Conservation (phyloP, 2,797 vertebrate species). For the Enteromius treurensis region DNA sequence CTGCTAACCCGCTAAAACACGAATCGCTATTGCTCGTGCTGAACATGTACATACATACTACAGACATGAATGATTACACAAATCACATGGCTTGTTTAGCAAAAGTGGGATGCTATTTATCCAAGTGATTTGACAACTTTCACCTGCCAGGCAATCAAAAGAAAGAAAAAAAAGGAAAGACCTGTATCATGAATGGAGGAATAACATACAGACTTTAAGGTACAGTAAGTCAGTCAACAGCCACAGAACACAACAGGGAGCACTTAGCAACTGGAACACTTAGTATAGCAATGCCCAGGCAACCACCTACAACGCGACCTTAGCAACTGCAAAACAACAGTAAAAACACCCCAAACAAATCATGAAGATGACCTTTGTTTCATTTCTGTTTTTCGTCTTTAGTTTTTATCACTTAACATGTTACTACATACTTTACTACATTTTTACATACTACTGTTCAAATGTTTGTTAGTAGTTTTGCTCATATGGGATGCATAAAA, state of each 20-base stretch:
- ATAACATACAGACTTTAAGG: background rate
- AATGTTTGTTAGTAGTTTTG: background rate
- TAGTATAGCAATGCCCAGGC: background rate
- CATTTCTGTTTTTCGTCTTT: background rate
- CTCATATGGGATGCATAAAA: background rate
- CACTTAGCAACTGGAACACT: background rate
- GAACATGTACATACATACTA: background rate
- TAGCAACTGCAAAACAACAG: background rate
- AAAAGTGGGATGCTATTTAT: background rate
- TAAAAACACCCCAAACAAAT: background rate
- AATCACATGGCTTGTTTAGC: background rate
- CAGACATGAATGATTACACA: background rate
- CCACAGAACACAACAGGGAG: background rate
- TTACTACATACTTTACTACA: background rate
- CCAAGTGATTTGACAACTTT: background rate
- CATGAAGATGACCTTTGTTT: background rate
- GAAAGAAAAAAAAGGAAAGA: background rate
- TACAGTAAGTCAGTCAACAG: background rate
- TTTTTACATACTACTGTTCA: background rate
- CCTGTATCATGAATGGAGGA: background rate
- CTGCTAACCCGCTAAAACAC: conserved; percentile 16
- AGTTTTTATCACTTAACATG: background rate
- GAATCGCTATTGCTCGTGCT: background rate
- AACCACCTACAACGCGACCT: background rate
- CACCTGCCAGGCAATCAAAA: background rate